phyloP scores from a whole-genome alignment of 2,113 vertebrate genomes.

The Sylvicapra grimmia region DNA sequence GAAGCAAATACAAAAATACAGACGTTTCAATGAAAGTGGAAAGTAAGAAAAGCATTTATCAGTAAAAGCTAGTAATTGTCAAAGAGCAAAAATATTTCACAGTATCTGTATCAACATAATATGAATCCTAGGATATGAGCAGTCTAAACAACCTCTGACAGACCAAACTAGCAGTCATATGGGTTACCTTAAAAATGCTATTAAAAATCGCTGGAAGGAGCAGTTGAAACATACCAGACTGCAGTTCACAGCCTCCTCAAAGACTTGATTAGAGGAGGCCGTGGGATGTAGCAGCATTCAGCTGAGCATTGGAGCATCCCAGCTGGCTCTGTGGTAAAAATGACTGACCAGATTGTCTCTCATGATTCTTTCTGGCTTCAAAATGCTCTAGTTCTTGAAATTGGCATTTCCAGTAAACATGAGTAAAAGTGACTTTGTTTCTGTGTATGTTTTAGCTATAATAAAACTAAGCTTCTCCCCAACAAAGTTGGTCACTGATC shows the following conservation, averaged over 20 bases:
- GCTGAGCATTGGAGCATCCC: background rate
- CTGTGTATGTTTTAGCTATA: background rate
- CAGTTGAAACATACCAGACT: background rate
- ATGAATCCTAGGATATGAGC: background rate
- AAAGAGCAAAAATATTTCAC: constrained; percentile 17
- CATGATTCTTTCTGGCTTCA: background rate
- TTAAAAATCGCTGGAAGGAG: background rate
- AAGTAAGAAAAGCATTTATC: background rate
- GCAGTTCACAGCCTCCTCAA: background rate
- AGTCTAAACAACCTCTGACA: background rate
- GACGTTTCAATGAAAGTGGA: background rate
- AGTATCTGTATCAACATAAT: background rate
- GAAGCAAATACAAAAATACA: background rate
- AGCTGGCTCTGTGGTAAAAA: background rate
- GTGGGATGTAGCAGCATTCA: background rate
- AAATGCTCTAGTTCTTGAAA: constrained; percentile 15
- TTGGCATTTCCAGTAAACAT: background rate
- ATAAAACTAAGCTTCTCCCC: background rate
- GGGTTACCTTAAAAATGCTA: background rate
- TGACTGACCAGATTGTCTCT: background rate
- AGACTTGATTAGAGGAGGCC: too few relatives aligned
- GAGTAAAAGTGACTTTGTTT: background rate
- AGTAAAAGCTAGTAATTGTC: background rate
- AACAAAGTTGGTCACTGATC: background rate
- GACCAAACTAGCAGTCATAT: background rate